These are phyloP conservation scores for Sarcophaga peregrina DNA, from an alignment of 1,140 invertebrate species.

Conservation along the genomic window DNA sequence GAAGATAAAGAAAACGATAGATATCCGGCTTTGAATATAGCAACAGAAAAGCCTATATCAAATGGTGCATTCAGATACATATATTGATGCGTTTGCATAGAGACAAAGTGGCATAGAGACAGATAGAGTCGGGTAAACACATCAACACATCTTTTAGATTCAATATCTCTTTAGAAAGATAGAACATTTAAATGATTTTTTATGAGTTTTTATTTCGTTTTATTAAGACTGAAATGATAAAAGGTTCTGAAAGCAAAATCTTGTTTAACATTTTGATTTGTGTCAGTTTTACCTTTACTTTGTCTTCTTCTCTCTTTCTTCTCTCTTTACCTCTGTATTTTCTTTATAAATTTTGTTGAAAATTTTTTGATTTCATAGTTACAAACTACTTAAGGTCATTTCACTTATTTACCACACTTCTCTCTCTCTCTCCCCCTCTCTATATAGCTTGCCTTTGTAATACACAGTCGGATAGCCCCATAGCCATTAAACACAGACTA, in stretches of 20 bases:
- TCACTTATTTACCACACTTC: not conserved
- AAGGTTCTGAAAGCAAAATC: constrained; percentile 40
- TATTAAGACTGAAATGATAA: not conserved
- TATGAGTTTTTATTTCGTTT: not conserved
- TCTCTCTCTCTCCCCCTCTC: no score
- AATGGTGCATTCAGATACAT: no score
- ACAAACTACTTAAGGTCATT: constrained; percentile 34
- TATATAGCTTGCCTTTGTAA: no score
- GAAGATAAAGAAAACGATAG: no score
- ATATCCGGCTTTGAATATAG: no score
- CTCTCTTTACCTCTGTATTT: not conserved
- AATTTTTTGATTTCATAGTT: constrained; percentile 30
- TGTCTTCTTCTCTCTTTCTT: not conserved
- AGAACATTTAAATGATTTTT: constrained; percentile 12
- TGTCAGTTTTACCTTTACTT: constrained; percentile 19
- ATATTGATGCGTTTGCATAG: not conserved
- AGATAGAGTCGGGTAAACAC: no score
- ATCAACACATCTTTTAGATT: not conserved
- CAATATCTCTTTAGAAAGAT: not conserved
- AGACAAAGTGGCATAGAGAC: no score
- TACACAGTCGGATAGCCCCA: no score
- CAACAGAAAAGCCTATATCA: no score
- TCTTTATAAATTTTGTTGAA: no score
- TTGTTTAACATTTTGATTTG: constrained; percentile 41
- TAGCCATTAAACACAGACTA: no score